Conservation (phyloP, 2,888 invertebrate genomes). For the Xiphydria camelus region DNA sequence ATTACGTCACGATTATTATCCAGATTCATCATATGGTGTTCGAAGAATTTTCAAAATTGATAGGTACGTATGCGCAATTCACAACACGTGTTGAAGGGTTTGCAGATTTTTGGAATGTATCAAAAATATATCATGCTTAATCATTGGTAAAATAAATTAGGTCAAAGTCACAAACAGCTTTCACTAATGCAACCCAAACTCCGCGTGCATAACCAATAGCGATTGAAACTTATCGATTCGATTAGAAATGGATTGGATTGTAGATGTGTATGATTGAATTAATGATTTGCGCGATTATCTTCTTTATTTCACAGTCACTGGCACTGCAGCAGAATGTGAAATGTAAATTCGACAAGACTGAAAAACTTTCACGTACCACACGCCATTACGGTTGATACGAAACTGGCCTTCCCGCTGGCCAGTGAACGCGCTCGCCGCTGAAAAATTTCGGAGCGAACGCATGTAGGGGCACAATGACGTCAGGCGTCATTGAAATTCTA, state of each 20-base stretch:
- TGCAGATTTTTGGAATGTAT: slow-evolving; percentile 31
- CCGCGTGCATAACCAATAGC: too few relatives aligned
- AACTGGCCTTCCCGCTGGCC: too few relatives aligned
- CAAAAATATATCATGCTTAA: slow-evolving; percentile 11
- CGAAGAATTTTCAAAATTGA: too few relatives aligned
- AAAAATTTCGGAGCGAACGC: too few relatives aligned
- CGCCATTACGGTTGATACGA: slow-evolving; percentile 10
- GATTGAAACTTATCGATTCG: too few relatives aligned
- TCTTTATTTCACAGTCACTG: slow-evolving; percentile 52
- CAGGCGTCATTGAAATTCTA: too few relatives aligned
- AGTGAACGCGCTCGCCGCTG: neutral
- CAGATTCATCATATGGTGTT: slow-evolving; percentile 11
- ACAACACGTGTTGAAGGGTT: slow-evolving; percentile 1
- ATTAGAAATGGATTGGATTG: neutral
- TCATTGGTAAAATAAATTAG: slow-evolving; percentile 22
- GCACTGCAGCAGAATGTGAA: slow-evolving; percentile 57
- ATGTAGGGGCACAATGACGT: too few relatives aligned
- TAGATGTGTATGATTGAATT: too few relatives aligned
- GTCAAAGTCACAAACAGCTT: slow-evolving; percentile 40
- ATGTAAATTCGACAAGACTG: slow-evolving; percentile 12
- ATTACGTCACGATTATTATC: slow-evolving; percentile 58
- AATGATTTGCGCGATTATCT: neutral
- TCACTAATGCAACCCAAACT: slow-evolving; percentile 7
- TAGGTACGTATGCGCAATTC: slow-evolving; percentile 3
- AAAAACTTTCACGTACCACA: neutral